Percentiles rank a stretch among this genome's conserved stretches.
These are phyloP conservation scores for Platichthys flesus DNA, from an alignment of 2,113 vertebrate genomes.

Conservation along the genomic window DNA sequence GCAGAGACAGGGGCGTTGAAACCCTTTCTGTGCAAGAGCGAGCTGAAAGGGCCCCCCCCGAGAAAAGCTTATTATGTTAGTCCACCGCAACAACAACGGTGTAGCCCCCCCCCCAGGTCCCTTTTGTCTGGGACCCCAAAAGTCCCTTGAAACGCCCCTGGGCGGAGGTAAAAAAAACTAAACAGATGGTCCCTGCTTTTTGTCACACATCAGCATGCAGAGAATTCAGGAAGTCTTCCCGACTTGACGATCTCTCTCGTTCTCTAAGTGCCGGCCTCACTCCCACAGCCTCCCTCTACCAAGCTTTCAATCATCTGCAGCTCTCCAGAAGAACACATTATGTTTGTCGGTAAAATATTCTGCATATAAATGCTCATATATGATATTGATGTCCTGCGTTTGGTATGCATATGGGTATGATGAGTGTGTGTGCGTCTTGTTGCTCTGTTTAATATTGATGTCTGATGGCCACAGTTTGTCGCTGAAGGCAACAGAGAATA, in stretches of 20 bases:
- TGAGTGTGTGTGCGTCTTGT: conserved; percentile 67
- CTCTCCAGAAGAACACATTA: conserved; percentile 61
- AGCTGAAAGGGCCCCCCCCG: no score
- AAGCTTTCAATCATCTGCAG: conserved; percentile 65
- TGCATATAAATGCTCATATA: conserved; percentile 85
- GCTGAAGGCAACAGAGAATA: conserved; percentile 80
- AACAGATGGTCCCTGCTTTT: not conserved
- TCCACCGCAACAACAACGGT: no score
- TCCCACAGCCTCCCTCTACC: conserved; percentile 45
- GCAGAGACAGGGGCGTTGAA: no score
- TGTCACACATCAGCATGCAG: conserved; percentile 28
- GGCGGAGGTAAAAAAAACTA: not conserved
- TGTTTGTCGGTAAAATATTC: conserved; percentile 82
- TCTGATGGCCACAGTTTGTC: conserved; percentile 77
- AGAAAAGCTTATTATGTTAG: no score
- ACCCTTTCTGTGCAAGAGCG: no score
- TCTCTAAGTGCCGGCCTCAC: conserved; percentile 60
- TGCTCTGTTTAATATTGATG: conserved; percentile 80
- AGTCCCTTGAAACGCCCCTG: not conserved
- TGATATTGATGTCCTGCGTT: conserved; percentile 83
- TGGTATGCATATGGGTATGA: conserved; percentile 71
- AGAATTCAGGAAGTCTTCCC: conserved; percentile 39
- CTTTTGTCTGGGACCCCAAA: no score
- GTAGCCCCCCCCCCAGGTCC: no score
- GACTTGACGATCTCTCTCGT: conserved; percentile 51